Evolutionary conservation across 2,113 vertebrate genomes (phyloP).

Genomic region (Trogon melanurus): DNA sequence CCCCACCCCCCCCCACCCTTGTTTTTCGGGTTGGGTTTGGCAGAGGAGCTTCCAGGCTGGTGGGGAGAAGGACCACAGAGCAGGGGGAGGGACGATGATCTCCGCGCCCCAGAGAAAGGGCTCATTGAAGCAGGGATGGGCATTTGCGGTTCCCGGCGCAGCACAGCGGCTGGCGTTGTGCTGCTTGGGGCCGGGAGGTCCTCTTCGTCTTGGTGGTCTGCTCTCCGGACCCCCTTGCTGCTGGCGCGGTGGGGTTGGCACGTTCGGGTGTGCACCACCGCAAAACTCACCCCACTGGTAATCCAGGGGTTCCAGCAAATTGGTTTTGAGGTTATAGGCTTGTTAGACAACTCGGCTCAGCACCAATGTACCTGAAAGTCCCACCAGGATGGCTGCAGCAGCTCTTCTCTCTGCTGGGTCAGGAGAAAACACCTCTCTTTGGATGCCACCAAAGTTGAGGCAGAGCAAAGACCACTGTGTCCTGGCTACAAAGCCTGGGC

Average conservation of each 20-base stretch:
- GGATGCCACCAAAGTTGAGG: background rate
- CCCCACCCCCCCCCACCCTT: background rate
- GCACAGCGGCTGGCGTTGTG: slow-evolving; percentile 11
- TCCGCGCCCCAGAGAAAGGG: background rate
- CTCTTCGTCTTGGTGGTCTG: background rate
- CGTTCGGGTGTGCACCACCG: fast-evolving
- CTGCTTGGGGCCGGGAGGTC: background rate
- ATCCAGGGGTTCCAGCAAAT: background rate
- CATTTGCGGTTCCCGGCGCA: background rate
- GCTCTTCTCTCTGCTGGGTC: background rate
- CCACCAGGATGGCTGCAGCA: background rate
- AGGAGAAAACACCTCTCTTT: background rate
- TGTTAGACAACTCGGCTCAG: background rate
- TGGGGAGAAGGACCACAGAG: background rate
- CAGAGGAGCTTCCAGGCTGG: background rate
- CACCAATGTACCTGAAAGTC: background rate
- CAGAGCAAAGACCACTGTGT: fast-evolving
- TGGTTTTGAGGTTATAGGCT: background rate
- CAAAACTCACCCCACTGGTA: background rate
- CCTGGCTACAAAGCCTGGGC: background rate
- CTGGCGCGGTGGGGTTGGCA: fast-evolving
- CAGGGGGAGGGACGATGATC: background rate
- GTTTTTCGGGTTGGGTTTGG: background rate
- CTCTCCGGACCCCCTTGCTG: background rate
- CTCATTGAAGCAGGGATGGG: background rate